Base-by-base conservation (phyloP, 2,113 vertebrate genomes). In the Isichthys henryi region DNA sequence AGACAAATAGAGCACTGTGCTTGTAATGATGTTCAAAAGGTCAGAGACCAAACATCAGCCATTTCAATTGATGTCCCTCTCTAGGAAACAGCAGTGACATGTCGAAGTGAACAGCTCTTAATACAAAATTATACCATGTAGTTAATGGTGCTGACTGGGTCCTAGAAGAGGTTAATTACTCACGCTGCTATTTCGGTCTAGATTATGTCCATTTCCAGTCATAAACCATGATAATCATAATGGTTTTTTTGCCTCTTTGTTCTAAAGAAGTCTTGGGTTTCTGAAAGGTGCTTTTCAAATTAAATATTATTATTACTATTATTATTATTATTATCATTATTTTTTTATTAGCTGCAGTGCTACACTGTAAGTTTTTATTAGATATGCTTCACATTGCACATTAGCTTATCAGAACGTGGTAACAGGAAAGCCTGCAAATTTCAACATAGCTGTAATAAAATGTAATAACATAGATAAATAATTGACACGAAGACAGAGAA, bases 11-110 rank as follows among this genome's bases (percentile, higher is more conserved):
- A 15, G 83, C n/a, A 49, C 45, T 13, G 49, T 87, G 31, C 49
- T 87, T 58, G 15, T 35, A 56, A 87, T 87, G 50, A 35, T 56
- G 86, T 50, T 50, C 50, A 56, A 87, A 87, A 49, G 86, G 86
- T 50, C 50, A 56, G 43, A 87, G n/a, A 49, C 11, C 11, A 46
- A 85, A 49, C 43, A 43, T 19, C 82, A 49, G 83, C 45, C 45
- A 86, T 31, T 86, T 48, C 45, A 49, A 27, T n/a, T 48, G 83
- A 86, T 48, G 83, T 11, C 23, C 8, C 48, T 50, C 23, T 86
- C 83, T 27, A 50, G 23, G 15, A 23, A 84, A n/a, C 45, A 84
- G 17, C 82, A 46, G 82, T n/a, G 35, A 48, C 23, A 48, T 84
- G 39, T 84, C 46, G 13, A 48, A 48, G 39, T 46, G 46, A 45